These are phyloP conservation scores for Dinocampus coccinellae DNA, from an alignment of 2,888 invertebrate genomes.

Conservation along the genomic window DNA sequence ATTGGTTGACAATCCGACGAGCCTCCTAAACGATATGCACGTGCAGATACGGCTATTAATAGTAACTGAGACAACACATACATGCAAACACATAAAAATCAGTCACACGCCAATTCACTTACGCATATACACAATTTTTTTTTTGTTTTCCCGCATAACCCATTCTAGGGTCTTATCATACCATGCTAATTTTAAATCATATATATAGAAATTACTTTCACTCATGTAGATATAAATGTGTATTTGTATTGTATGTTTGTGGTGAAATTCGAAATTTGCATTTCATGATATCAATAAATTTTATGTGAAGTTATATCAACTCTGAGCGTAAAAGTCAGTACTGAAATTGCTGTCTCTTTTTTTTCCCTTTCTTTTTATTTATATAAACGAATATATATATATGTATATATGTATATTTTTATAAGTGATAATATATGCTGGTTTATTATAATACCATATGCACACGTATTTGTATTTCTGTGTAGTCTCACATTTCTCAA, in stretches of 20 bases:
- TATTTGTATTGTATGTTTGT: neutral
- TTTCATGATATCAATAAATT: neutral
- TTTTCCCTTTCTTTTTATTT: no score
- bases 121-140: no score
- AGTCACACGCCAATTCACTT: neutral
- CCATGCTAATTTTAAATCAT: neutral
- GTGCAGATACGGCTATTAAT: slow-evolving; percentile 19
- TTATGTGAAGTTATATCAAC: no score
- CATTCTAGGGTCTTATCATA: neutral
- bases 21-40: slow-evolving; percentile 49
- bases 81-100: neutral
- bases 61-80: neutral
- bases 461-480: neutral
- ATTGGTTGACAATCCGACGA: slow-evolving; percentile 55
- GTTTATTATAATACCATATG: neutral
- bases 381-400: no score
- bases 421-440: no score
- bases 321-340: no score
- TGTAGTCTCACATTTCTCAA: neutral
- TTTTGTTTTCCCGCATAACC: neutral
- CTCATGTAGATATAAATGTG: neutral
- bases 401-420: no score
- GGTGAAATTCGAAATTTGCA: neutral
- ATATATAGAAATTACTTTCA: neutral
- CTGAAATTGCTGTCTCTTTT: no score